Percentiles rank a stretch among this genome's conserved stretches.
Conservation (phyloP, 2,797 vertebrate species). For the Rhodeus uyekii region DNA sequence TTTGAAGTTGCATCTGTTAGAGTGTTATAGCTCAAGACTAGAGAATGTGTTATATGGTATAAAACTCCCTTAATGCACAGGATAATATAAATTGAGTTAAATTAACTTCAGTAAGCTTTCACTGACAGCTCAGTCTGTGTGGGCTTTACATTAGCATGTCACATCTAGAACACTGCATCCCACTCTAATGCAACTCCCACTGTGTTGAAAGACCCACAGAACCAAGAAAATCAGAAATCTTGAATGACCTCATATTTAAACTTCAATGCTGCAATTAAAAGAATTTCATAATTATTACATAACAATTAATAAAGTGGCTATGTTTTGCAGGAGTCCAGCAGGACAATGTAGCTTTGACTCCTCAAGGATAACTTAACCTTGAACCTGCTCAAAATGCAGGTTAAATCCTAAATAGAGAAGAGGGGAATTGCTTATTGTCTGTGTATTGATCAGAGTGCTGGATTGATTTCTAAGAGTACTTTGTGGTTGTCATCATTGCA, state of each 20-base stretch:
- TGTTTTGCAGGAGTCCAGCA: neutral
- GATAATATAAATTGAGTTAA: neutral
- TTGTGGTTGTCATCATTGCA: neutral
- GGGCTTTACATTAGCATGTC: constrained; percentile 12
- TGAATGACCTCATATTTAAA: neutral
- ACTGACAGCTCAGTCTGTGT: neutral
- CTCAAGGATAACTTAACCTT: no score
- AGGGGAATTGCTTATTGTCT: constrained; percentile 29
- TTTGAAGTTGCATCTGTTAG: neutral
- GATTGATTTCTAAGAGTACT: constrained; percentile 2
- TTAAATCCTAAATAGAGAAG: neutral
- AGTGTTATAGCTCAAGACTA: neutral
- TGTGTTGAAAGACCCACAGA: neutral
- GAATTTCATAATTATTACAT: constrained; percentile 1
- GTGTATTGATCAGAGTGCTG: constrained; percentile 7
- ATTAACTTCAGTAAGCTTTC: neutral
- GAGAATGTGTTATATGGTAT: neutral
- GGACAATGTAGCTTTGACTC: no score
- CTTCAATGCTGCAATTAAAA: constrained; percentile 14
- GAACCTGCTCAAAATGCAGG: no score
- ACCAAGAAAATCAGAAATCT: neutral
- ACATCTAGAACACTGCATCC: neutral
- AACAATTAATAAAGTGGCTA: neutral
- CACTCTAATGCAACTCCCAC: neutral
- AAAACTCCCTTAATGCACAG: neutral